Conservation (phyloP, 1,140 invertebrate species). For the Ceratosolen solmsi region DNA sequence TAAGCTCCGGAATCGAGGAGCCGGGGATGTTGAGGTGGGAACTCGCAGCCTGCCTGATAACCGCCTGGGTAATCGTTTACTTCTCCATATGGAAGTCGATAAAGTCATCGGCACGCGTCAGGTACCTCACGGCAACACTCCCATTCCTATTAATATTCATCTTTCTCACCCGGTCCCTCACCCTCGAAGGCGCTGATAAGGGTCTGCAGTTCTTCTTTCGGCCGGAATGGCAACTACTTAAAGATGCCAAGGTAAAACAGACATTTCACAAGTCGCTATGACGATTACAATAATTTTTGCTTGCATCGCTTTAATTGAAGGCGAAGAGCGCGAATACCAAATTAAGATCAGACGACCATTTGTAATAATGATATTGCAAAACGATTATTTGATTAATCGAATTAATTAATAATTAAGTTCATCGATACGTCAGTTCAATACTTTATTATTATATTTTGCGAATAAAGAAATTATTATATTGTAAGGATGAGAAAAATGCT, state of each 20-base stretch:
- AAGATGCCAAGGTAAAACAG: slow-evolving; percentile 81
- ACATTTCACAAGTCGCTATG: not conserved
- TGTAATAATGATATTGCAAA: too few relatives aligned
- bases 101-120: slow-evolving; percentile 84
- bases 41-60: slow-evolving; percentile 87
- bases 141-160: slow-evolving; percentile 88
- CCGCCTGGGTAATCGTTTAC: slow-evolving; percentile 92
- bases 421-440: too few relatives aligned
- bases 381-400: too few relatives aligned
- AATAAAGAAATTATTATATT: too few relatives aligned
- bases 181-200: slow-evolving; percentile 85
- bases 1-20: slow-evolving; percentile 86
- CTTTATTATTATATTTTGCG: too few relatives aligned
- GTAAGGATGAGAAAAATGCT: too few relatives aligned
- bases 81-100: slow-evolving; percentile 95
- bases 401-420: too few relatives aligned
- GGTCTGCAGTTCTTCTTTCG: slow-evolving; percentile 89
- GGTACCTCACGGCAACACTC: slow-evolving; percentile 90
- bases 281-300: not conserved
- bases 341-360: too few relatives aligned
- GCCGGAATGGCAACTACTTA: slow-evolving; percentile 89
- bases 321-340: too few relatives aligned
- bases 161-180: slow-evolving; percentile 85
- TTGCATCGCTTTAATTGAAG: not conserved
- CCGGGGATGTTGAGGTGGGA: slow-evolving; percentile 89